These are phyloP conservation scores for Loriculus beryllinus DNA, from an alignment of 2,797 vertebrate genomes.

Conservation along the genomic window DNA sequence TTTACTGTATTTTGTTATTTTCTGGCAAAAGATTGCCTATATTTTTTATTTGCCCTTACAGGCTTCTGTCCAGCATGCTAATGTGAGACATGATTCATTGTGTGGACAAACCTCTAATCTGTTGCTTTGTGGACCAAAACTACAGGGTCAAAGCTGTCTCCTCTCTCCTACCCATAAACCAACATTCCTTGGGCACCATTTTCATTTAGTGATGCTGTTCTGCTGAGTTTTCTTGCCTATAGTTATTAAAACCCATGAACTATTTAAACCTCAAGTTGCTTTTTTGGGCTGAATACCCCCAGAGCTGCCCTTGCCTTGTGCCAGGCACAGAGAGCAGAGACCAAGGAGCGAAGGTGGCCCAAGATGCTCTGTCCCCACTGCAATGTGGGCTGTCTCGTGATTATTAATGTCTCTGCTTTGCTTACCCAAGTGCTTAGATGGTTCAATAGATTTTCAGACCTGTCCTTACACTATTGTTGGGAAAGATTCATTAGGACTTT, in stretches of 20 bases:
- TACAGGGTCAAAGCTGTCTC: not conserved
- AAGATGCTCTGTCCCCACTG: not conserved
- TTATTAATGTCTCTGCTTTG: constrained; percentile 68
- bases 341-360: not conserved
- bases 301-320: accelerated
- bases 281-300: not conserved
- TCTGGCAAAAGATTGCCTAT: not conserved
- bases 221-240: not conserved
- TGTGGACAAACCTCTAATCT: not conserved
- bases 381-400: not conserved
- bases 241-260: not conserved
- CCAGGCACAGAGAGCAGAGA: not conserved
- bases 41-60: not conserved
- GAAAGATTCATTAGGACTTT: constrained; percentile 73
- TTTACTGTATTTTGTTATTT: not conserved
- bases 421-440: constrained; percentile 68
- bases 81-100: not conserved
- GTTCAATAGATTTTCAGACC: constrained; percentile 68
- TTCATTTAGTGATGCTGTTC: not conserved
- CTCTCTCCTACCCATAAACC: not conserved
- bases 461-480: constrained; percentile 70
- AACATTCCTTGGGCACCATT: accelerated
- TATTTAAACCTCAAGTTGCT: not conserved
- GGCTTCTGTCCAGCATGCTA: not conserved
- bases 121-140: not conserved